These are phyloP conservation scores for Perithous albicinctus DNA, from an alignment of 2,888 invertebrate species.

Conservation along the genomic window DNA sequence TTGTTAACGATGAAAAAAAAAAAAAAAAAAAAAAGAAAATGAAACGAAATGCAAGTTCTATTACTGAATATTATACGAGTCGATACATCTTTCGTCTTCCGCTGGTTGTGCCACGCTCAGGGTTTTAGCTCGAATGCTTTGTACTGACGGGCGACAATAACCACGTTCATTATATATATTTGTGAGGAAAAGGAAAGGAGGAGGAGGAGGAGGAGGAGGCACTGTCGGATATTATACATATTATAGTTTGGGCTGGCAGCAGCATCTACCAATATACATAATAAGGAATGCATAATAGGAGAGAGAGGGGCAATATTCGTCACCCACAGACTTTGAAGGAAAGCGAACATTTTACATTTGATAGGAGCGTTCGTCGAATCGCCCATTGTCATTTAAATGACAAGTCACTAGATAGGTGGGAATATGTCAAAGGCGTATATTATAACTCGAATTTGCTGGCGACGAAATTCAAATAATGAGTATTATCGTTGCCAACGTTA, in stretches of 20 bases:
- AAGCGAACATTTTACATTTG: constrained; percentile 44
- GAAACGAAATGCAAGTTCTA: constrained; percentile 40
- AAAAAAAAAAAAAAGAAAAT: no score
- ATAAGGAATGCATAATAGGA: constrained; percentile 55
- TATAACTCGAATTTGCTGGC: neutral
- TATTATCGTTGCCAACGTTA: constrained; percentile 4
- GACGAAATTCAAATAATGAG: neutral
- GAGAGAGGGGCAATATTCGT: constrained; percentile 56
- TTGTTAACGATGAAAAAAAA: constrained; percentile 28
- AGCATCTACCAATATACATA: constrained; percentile 61
- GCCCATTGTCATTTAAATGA: constrained; percentile 25
- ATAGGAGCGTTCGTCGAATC: constrained; percentile 43
- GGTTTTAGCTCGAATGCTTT: constrained; percentile 63
- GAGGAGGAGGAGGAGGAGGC: constrained; percentile 26
- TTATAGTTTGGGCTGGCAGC: constrained; percentile 54
- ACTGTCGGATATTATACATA: constrained; percentile 51
- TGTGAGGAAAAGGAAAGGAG: no score
- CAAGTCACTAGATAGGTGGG: constrained; percentile 13
- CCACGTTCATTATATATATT: constrained; percentile 54
- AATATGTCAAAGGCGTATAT: constrained; percentile 12
- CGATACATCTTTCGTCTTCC: constrained; percentile 65
- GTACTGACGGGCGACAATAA: constrained; percentile 66
- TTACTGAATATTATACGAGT: constrained; percentile 53
- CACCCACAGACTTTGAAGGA: constrained; percentile 47
- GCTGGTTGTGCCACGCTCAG: constrained; percentile 68